Base-by-base conservation (phyloP, 2,797 vertebrate species). In the Chaetophractus vellerosus region DNA sequence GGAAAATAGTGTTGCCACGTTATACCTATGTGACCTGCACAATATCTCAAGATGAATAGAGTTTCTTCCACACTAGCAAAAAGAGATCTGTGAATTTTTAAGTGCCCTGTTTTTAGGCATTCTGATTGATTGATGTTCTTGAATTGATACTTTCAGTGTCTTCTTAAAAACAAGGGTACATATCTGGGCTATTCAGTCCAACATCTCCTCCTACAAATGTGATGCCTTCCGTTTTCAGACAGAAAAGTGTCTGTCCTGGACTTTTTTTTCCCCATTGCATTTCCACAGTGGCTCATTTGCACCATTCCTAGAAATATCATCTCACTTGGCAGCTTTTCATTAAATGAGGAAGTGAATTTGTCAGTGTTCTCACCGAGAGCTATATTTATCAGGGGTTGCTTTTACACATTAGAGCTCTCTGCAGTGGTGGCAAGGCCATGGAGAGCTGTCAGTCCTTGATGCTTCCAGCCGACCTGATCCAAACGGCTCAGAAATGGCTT, bases 291-390 rank as follows among this genome's bases (percentile, higher is more conserved):
- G 57, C 55, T 93, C 84, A 84, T 95, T 94, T 97, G 61, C 24
- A 59, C 64, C 66, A 57, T 90, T 96, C 68, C 41, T 94, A 55
- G 89, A 91, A 95, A 79, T 82, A 84, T 33, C 81, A 68, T 92
- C 86, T 94, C 68, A 69, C 48, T 85, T 95, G 93, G 72, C 31
- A 96, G 57, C 45, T 94, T 96, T 90, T 81, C 66, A 68, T 94
- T 95, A 76, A 92, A 72, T 15, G 18, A 87, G 36, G 41, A 64
- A 24, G 19, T 33, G 59, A 61, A 84, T 92, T 82, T 94, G 79
- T 90, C 76, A 68, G 45, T 26, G 36, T 92, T 69, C 76, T 94
- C 38, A 36, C 16, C 50, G 79, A 94, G n/a, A 66, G 26, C 26
- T 76, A 1, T 92, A 33, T 95, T 96, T 95, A 95, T n/a, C 33